These are phyloP conservation scores for Megaustenia siamemsis DNA, from an alignment of 2,888 invertebrate species.

Conservation along the genomic window DNA sequence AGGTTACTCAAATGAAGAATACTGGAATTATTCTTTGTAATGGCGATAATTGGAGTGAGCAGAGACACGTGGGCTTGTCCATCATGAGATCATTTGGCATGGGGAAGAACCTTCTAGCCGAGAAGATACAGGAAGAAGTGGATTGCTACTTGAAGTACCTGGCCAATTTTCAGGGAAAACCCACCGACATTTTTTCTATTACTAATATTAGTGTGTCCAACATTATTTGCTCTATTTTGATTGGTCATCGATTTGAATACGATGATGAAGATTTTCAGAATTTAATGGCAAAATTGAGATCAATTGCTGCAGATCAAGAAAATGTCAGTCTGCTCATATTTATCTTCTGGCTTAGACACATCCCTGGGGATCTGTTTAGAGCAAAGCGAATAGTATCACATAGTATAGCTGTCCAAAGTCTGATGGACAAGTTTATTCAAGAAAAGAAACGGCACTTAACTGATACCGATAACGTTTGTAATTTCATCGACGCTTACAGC, in stretches of 20 bases:
- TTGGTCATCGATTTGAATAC: conserved; percentile 18
- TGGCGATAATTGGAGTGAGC: not conserved
- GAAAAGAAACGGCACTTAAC: not conserved
- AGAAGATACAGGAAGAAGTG: conserved; percentile 5
- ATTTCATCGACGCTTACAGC: conserved; percentile 10
- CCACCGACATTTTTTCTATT: not conserved
- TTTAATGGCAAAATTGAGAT: not conserved
- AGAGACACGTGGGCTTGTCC: not conserved
- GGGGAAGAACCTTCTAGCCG: conserved; percentile 11
- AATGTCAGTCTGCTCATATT: not conserved
- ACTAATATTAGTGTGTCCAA: conserved; percentile 10
- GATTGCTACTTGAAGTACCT: not conserved
- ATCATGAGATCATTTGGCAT: not conserved
- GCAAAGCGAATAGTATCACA: not conserved
- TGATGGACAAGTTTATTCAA: not conserved
- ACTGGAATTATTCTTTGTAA: not conserved
- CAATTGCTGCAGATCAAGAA: not conserved
- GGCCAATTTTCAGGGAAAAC: not conserved
- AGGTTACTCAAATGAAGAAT: not conserved
- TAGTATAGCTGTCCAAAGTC: not conserved
- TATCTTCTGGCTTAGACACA: not conserved
- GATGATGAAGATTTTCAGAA: conserved; percentile 16
- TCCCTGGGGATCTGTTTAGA: conserved; percentile 16
- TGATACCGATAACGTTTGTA: not conserved
- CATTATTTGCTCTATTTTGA: conserved; percentile 16